Evolutionary conservation across 2,113 vertebrate species (phyloP).

Genomic region (Amblyopsis rosae): DNA sequence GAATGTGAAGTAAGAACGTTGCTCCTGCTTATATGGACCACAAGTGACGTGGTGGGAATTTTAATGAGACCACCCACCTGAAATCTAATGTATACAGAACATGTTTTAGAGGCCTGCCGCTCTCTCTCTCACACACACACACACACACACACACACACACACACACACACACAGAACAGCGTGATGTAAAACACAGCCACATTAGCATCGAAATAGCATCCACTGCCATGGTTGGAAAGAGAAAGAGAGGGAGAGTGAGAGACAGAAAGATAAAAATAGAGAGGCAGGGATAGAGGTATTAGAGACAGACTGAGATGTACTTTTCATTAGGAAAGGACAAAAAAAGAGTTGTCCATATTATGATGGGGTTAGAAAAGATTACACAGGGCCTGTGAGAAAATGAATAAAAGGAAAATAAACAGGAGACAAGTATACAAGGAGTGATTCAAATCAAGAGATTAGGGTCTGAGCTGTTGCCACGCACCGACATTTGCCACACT

Average conservation of each 20-base stretch:
- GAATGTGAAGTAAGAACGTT: neutral
- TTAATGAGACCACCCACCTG: conserved; percentile 1
- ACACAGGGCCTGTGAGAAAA: conserved; percentile 20
- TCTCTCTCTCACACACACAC: conserved; percentile 1
- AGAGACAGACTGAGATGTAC: neutral
- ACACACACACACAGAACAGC: too few species aligned
- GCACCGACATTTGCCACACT: conserved; percentile 24
- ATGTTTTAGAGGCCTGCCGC: neutral
- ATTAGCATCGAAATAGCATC: conserved; percentile 32
- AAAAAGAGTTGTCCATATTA: neutral
- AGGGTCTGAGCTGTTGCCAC: conserved; percentile 48
- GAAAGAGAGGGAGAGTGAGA: conserved; percentile 2
- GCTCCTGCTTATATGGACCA: neutral
- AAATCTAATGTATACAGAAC: neutral
- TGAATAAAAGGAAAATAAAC: conserved; percentile 7
- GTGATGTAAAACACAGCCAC: neutral
- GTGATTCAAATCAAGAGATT: conserved; percentile 63
- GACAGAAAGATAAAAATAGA: conserved; percentile 5
- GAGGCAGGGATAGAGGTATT: neutral
- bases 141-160: conserved; percentile 5
- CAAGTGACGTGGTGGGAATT: neutral
- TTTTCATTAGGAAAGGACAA: neutral
- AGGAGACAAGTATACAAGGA: conserved; percentile 27
- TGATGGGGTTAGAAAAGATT: neutral
- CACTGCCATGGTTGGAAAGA: neutral